Base-by-base conservation (phyloP, 2,797 vertebrate genomes). In the Falco naumanni region DNA sequence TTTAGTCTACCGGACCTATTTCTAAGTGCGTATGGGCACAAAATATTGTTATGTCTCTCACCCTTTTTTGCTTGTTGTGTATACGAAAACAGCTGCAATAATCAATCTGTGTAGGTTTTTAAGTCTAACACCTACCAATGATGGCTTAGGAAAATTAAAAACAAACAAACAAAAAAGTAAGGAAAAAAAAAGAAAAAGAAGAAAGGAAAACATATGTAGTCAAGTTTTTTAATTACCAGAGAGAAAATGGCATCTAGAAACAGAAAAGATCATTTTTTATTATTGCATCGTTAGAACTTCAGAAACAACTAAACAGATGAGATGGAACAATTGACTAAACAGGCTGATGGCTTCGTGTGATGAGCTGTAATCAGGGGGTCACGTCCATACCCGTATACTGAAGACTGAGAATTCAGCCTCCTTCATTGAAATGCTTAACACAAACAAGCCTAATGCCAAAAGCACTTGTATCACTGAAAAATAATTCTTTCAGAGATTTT, bases 401-500 rank as follows among this genome's bases (percentile, higher is more conserved):
- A 82, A 70, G 54, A 33, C 33, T 15, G 9, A 78, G 71, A 84
- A 56, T 21, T 95, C 92, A 56, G 19, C 18, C n/a, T 76, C 10
- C 41, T 65, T 69, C 72, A 39, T 1, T 80, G 37, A 83, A 90
- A 37, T 33, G 53, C 15, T 60, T 74, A 68, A 71, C 12, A n/a
- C 47, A 90, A 87, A 89, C 56, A 84, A 92, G 8, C 26, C 16
- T 71, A 75, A 28, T n/a, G 71, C 50, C 86, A 75, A 85, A 79
- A 26, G 4, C n/a, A 53, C 50, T 64, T 80, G 26, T 34, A 39
- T 66, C 77, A 70, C 45, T 64, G 41, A 85, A 84, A 89, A 89
- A 94, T 41, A 79, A 51, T 82, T 86, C 1, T 91, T 93, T 50
- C 51, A 43, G n/a, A 70, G 5, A 48, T 70, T 94, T 94, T 95